Evolutionary conservation across 2,888 invertebrate species (phyloP).

Genomic region (Hemaris fuciformis): DNA sequence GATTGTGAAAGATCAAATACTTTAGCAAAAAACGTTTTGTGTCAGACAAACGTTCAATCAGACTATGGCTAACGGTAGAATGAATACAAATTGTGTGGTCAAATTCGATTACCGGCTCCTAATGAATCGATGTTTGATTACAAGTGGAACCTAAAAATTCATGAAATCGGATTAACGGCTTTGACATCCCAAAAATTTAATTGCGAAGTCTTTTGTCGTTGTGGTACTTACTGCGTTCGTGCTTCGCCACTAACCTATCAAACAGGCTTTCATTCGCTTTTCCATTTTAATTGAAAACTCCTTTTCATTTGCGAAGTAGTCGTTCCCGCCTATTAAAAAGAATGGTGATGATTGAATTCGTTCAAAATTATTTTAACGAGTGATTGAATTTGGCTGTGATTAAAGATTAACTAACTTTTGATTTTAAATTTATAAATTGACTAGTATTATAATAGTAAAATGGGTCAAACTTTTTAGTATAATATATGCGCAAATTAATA

Average conservation of each 20-base stretch:
- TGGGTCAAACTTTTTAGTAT: too few relatives aligned
- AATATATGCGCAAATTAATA: too few relatives aligned
- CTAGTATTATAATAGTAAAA: too few relatives aligned
- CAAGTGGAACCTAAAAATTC: constrained; percentile 20
- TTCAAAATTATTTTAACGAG: constrained; percentile 29
- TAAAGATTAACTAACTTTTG: not conserved
- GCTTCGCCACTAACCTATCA: constrained; percentile 33
- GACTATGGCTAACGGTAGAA: not conserved
- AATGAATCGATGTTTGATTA: constrained; percentile 27
- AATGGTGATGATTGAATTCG: constrained; percentile 38
- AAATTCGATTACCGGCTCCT: constrained; percentile 12
- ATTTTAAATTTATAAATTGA: not conserved
- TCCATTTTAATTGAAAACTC: constrained; percentile 48
- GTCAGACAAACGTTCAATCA: not conserved
- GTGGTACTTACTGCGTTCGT: constrained; percentile 26
- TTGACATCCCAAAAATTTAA: constrained; percentile 39
- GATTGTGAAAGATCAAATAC: not conserved
- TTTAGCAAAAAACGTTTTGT: not conserved
- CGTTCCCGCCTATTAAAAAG: constrained; percentile 29
- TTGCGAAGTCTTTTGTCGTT: constrained; percentile 45
- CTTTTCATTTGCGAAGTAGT: constrained; percentile 34
- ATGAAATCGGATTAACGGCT: constrained; percentile 26
- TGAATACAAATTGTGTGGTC: not conserved
- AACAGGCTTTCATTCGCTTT: constrained; percentile 35
- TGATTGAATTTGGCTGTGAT: not conserved